Base-by-base conservation (phyloP, 2,797 vertebrate species). In the Podarcis lilfordi region DNA sequence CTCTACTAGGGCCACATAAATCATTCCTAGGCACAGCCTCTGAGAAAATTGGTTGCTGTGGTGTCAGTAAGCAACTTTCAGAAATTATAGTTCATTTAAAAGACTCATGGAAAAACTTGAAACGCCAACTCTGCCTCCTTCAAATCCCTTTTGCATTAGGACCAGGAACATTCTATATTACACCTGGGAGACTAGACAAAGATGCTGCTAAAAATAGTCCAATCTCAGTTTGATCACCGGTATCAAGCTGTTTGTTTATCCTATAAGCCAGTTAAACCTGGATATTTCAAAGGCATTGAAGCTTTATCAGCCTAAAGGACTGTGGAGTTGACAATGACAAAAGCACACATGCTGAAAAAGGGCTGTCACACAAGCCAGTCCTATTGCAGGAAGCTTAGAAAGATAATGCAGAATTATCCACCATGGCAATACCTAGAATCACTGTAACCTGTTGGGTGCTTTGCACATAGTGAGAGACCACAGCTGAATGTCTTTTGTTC, bases 281-380 rank as follows among this genome's bases (percentile, higher is more conserved):
- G 27, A 59, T 17, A 77, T 88, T 87, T 85, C 43, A 59, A 81
- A 81, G 61, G 77, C 69, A 72, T 29, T 35, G 75, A 79, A 55
- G 55, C 81, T 85, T 43, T 8, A 75, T 77, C 71, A 37, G n/a
- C 59, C 69, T 21, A 77, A 85, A 84, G 71, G 32, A 4, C 37
- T 77, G 78, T 15, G 13, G 71, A 23, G 45, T 23, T 64, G 19
- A 61, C 45, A 61, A 55, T 32, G 68, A 76, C 21, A 9, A 75
- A 87, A 21, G 43, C n/a, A 81, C 25, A 43, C 32, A 11, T 85
- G 72, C 72, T 72, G 74, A n/a, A 61, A 64, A 72, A 71, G 23
- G 25, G 7, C 61, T 23, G 59, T 29, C 29, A 5, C 77, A 19
- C 72, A 61, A 76, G 77, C 23, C 32, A 43, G 29, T 2, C 3